phyloP scores from a whole-genome alignment of 2,888 invertebrate genomes.

The Aleiodes alternator region DNA sequence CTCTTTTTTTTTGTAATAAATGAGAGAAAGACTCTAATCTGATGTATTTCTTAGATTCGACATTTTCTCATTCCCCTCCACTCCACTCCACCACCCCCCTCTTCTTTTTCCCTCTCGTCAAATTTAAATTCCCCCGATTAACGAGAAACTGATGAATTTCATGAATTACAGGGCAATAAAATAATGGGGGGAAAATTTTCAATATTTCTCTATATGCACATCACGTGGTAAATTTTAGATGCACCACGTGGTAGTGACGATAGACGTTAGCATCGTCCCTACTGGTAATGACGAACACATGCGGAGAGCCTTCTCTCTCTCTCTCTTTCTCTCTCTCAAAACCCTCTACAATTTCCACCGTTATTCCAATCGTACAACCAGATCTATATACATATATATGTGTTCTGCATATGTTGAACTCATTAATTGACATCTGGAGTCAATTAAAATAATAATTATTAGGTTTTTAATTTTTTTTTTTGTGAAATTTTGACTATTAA shows the following conservation, averaged over 20 bases:
- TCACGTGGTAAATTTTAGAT: constrained; percentile 26
- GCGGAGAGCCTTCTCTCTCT: constrained; percentile 57
- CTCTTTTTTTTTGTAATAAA: constrained; percentile 20
- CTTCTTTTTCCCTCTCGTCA: no score
- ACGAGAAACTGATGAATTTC: constrained; percentile 9
- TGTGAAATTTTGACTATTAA: neutral
- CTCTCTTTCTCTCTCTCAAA: neutral
- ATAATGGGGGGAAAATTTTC: neutral
- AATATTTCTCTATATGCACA: constrained; percentile 18
- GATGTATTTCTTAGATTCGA: constrained; percentile 23
- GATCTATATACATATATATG: constrained; percentile 50
- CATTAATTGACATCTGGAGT: constrained; percentile 74
- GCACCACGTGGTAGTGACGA: constrained; percentile 36
- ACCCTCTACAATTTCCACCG: constrained; percentile 39
- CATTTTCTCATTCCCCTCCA: neutral
- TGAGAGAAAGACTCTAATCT: constrained; percentile 31
- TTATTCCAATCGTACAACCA: constrained; percentile 46
- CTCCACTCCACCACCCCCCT: no score
- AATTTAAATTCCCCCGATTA: neutral
- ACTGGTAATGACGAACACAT: constrained; percentile 72
- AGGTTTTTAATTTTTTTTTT: neutral
- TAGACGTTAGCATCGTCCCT: constrained; percentile 64
- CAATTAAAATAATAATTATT: constrained; percentile 72
- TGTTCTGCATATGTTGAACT: constrained; percentile 69
- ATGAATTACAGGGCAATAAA: neutral